Percentiles rank a stretch among this genome's conserved stretches.
phyloP scores from a whole-genome alignment of 2,797 vertebrate genomes.

The Ibycter americanus region DNA sequence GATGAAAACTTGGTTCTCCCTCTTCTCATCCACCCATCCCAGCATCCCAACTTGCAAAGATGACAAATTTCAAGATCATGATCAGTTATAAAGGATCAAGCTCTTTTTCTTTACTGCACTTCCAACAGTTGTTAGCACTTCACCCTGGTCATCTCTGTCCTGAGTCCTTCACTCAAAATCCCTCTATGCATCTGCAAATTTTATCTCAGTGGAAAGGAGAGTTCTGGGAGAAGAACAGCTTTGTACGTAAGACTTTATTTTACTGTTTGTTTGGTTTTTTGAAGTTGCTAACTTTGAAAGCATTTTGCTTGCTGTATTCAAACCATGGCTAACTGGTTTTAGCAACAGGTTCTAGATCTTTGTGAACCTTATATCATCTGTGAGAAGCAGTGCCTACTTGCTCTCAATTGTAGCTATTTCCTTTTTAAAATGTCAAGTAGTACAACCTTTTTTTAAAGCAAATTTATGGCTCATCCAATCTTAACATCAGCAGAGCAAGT shows the following conservation, averaged over 20 bases:
- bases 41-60: background rate
- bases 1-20: background rate
- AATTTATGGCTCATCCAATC: background rate
- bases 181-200: background rate
- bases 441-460: background rate
- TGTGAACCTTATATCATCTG: background rate
- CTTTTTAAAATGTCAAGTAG: background rate
- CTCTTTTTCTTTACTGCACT: background rate
- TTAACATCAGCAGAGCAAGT: background rate
- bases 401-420: background rate
- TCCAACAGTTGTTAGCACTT: background rate
- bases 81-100: background rate
- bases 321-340: background rate
- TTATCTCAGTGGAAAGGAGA: background rate
- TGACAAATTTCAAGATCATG: background rate
- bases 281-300: background rate
- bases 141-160: background rate
- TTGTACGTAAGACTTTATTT: fast-evolving
- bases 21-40: background rate
- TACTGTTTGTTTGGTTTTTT: background rate
- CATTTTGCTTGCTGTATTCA: background rate
- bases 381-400: background rate
- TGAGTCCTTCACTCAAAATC: background rate
- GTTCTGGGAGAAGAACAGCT: background rate
- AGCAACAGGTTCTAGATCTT: background rate